Conservation (phyloP, 2,113 vertebrate genomes). For the Syngnathus floridae region DNA sequence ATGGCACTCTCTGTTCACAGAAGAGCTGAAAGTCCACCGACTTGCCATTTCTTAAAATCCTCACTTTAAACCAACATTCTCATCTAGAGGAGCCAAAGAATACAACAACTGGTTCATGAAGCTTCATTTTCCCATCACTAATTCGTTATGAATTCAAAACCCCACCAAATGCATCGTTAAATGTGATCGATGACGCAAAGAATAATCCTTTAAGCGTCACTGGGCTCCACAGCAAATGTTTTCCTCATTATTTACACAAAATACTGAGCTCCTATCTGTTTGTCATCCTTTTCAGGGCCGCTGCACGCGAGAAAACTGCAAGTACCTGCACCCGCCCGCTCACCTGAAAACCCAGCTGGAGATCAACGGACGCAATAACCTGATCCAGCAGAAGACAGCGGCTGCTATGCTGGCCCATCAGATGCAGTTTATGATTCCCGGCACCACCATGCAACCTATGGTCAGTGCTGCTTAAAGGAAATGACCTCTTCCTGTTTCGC, state of each 20-base stretch:
- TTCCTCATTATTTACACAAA: neutral
- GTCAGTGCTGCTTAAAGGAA: conserved; percentile 69
- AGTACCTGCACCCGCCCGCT: conserved; percentile 97
- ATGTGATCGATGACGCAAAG: too few relatives aligned
- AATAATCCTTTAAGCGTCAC: too few relatives aligned
- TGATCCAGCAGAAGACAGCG: conserved; percentile 98
- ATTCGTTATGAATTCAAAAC: neutral
- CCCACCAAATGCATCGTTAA: too few relatives aligned
- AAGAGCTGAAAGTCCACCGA: too few relatives aligned
- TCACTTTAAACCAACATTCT: too few relatives aligned
- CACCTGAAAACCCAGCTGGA: conserved; percentile 99
- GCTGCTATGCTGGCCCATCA: conserved; percentile 98
- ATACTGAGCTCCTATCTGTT: neutral
- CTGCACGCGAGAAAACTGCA: conserved; percentile 98
- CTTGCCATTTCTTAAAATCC: too few relatives aligned
- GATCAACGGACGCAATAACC: conserved; percentile 97
- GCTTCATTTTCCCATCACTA: too few relatives aligned
- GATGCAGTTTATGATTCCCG: conserved; percentile 99
- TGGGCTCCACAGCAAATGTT: neutral
- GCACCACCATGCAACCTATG: conserved; percentile 90
- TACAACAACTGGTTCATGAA: too few relatives aligned
- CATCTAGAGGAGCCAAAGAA: too few relatives aligned
- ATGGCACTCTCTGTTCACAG: too few relatives aligned
- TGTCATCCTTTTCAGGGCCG: conserved; percentile 76
- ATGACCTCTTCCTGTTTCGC: neutral